Conservation (phyloP, 2,797 vertebrate genomes). For the Podarcis siculus region DNA sequence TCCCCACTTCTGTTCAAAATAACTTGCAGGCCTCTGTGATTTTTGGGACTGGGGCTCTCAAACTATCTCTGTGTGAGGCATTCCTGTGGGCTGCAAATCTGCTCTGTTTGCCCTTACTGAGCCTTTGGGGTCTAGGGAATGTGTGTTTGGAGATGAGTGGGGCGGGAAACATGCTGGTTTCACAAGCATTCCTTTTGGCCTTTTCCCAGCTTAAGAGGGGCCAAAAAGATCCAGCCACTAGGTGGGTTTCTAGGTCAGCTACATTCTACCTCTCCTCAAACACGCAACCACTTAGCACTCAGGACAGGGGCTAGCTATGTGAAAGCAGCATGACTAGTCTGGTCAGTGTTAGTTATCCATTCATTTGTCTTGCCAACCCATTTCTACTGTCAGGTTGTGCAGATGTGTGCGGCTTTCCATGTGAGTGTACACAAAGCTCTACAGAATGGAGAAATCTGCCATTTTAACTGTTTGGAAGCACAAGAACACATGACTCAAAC, state of each 20-base stretch:
- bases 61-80: too few relatives aligned
- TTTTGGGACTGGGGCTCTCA: neutral
- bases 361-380: too few relatives aligned
- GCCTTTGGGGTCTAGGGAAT: too few relatives aligned
- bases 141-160: too few relatives aligned
- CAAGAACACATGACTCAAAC: neutral
- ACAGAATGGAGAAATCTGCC: neutral
- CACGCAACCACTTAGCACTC: neutral
- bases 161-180: too few relatives aligned
- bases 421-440: neutral
- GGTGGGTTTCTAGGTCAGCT: neutral
- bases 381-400: too few relatives aligned
- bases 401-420: neutral
- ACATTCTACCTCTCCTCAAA: neutral
- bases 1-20: too few relatives aligned
- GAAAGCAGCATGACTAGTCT: neutral
- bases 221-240: neutral
- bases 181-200: neutral
- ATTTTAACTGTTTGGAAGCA: neutral
- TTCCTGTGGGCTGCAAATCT: too few relatives aligned
- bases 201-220: neutral
- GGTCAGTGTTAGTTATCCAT: too few relatives aligned
- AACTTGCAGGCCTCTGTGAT: neutral
- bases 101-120: too few relatives aligned
- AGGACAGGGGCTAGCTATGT: neutral